Conservation (phyloP, 2,888 invertebrate genomes). For the Anorthoa munda region DNA sequence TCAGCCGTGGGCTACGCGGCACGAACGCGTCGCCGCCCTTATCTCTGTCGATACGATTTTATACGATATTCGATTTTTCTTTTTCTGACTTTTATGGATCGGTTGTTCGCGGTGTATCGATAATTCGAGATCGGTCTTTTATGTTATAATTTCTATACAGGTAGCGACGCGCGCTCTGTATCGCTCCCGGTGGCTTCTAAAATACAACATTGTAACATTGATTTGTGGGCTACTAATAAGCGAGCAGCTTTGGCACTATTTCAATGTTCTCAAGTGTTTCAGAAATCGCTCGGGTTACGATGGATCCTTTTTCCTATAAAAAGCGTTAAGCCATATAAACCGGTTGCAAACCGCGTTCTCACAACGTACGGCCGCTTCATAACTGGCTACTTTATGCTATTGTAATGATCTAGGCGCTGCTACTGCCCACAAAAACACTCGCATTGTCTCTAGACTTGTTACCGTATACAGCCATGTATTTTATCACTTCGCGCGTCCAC, state of each 20-base stretch:
- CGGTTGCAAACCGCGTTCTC: constrained; percentile 83
- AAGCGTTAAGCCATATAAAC: constrained; percentile 83
- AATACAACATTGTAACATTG: constrained; percentile 59
- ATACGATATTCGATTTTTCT: constrained; percentile 88
- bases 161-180: constrained; percentile 65
- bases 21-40: constrained; percentile 85
- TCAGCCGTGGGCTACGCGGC: constrained; percentile 88
- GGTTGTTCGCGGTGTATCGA: constrained; percentile 88
- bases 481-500: constrained; percentile 83
- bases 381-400: constrained; percentile 89
- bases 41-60: constrained; percentile 88
- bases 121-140: constrained; percentile 86
- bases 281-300: constrained; percentile 76
- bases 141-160: constrained; percentile 80
- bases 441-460: constrained; percentile 87
- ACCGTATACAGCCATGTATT: constrained; percentile 77
- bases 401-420: constrained; percentile 88
- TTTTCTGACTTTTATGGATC: constrained; percentile 89
- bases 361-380: constrained; percentile 83
- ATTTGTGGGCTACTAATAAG: constrained; percentile 62
- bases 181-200: constrained; percentile 67
- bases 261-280: constrained; percentile 70
- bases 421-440: constrained; percentile 83
- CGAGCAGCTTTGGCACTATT: constrained; percentile 60
- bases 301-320: constrained; percentile 82